These are phyloP conservation scores for Labia minor DNA, from an alignment of 2,888 invertebrate species.

Conservation along the genomic window DNA sequence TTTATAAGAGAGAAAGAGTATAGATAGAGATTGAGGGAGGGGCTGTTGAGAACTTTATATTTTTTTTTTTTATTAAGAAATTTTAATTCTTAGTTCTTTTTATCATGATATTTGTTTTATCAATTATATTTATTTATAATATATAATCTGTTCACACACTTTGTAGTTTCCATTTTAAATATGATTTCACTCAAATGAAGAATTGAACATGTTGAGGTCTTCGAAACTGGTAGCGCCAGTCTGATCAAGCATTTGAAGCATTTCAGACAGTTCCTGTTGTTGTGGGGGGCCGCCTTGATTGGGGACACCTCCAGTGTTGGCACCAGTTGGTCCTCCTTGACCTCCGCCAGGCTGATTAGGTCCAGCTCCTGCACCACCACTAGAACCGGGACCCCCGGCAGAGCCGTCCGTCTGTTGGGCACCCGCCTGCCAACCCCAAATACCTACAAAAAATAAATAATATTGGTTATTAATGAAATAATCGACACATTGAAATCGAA, in stretches of 20 bases:
- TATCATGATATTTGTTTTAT: background rate
- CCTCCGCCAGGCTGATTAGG: constrained; percentile 33
- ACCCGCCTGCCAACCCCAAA: constrained; percentile 67
- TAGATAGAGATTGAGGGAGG: background rate
- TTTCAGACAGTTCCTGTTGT: constrained; percentile 76
- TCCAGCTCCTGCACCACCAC: constrained; percentile 35
- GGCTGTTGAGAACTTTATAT: background rate
- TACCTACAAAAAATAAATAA: constrained; percentile 40
- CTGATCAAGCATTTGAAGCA: constrained; percentile 86
- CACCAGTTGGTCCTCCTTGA: constrained; percentile 41
- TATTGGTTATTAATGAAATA: background rate
- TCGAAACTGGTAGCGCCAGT: constrained; percentile 69
- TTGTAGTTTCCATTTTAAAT: too few species aligned
- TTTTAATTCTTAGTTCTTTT: background rate
- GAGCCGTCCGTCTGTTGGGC: constrained; percentile 39
- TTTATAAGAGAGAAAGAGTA: too few species aligned
- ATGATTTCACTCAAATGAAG: constrained; percentile 54
- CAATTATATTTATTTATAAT: background rate
- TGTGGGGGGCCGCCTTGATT: constrained; percentile 35
- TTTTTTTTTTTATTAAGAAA: too few species aligned
- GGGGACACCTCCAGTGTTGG: constrained; percentile 33
- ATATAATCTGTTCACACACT: too few species aligned
- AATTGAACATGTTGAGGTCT: constrained; percentile 85
- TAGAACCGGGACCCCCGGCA: constrained; percentile 30
- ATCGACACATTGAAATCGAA: too few species aligned